Evolutionary conservation across 2,797 vertebrate genomes (phyloP), one percentile per base, ranked within the genome.

Genomic region (Mastacembelus armatus): DNA sequence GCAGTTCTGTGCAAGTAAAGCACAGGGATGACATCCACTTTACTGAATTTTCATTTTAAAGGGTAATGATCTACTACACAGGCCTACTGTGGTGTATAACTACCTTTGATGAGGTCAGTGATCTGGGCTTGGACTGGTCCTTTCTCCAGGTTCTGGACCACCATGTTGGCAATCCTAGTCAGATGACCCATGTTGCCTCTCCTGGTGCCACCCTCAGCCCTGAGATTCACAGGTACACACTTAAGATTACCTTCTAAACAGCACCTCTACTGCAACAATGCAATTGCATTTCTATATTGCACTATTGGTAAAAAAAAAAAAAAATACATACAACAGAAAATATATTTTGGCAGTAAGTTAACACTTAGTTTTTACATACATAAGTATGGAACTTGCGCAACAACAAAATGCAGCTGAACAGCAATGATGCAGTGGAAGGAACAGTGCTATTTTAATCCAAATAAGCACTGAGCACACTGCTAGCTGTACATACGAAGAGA

Each of bases 171-270:
- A 16, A 99, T 98, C 59, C 97, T 92, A 0, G 98, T 99, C 49
- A 99, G 94, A 87, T 99, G 98, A 39, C 98, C 98, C 98, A 99
- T 99, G 84, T 99, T 96, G 29, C 98, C 98, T 58, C 96, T 93
- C 79, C 98, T 94, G 88, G 94, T 94, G 3, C 97, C 98, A 0
- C 97, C 97, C 32, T 96, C 95, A 9, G 94, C 83, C 94, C 98
- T 99, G 86, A 33, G 19, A 72, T 35, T 55, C 24, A 84, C 55
- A 67, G 4, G 10, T 1, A 66, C 15, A 61, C 16, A 43, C 1
- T 47, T 16, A 18, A 0, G 2, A 35, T 36, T 7, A 52, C 1
- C 4, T 47, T 10, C 10, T 24, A 14, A 0, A 16, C 32, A 44
- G 11, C 18, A 43, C 30, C 24, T 22, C 33, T 6, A 50, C 19